A percentile compares a stretch with the other conserved stretches of the same genome.
phyloP scores from a whole-genome alignment of 2,888 invertebrate genomes.

The Volucella inanis region DNA sequence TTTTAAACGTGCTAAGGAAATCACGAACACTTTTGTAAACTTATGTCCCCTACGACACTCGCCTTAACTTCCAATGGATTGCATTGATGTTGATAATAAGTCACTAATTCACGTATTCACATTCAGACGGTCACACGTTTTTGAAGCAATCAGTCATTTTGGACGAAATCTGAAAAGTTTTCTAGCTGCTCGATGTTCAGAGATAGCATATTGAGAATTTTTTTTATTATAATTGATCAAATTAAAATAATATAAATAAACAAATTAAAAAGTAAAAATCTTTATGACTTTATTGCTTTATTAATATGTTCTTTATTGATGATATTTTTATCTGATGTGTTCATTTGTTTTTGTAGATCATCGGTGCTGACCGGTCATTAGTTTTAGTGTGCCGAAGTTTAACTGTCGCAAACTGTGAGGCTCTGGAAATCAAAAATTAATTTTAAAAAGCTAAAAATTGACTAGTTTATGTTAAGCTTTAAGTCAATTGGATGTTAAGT shows the following conservation, averaged over 20 bases:
- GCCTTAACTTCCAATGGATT: too few relatives aligned
- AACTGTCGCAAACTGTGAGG: constrained; percentile 94
- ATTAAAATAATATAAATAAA: neutral
- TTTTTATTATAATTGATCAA: too few relatives aligned
- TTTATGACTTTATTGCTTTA: constrained; percentile 10
- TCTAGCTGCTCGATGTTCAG: too few relatives aligned
- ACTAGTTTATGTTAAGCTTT: constrained; percentile 8
- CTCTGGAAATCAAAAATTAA: constrained; percentile 84
- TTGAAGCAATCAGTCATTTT: too few relatives aligned
- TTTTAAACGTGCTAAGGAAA: too few relatives aligned
- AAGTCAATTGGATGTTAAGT: constrained; percentile 1
- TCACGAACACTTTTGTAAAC: too few relatives aligned
- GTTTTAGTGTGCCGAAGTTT: constrained; percentile 94
- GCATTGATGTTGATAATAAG: too few relatives aligned
- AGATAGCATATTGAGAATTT: too few relatives aligned
- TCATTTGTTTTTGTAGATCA: constrained; percentile 83
- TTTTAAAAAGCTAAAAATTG: constrained; percentile 79
- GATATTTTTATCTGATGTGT: neutral
- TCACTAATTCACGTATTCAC: too few relatives aligned
- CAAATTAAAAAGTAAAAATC: neutral
- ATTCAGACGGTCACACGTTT: too few relatives aligned
- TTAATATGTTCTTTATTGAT: constrained; percentile 28
- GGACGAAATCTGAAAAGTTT: too few relatives aligned
- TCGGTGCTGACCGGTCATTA: constrained; percentile 92
- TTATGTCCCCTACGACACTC: too few relatives aligned